Evolutionary conservation across 2,888 invertebrate species (phyloP).

Genomic region (Dimorphilus gyrociliatus): DNA sequence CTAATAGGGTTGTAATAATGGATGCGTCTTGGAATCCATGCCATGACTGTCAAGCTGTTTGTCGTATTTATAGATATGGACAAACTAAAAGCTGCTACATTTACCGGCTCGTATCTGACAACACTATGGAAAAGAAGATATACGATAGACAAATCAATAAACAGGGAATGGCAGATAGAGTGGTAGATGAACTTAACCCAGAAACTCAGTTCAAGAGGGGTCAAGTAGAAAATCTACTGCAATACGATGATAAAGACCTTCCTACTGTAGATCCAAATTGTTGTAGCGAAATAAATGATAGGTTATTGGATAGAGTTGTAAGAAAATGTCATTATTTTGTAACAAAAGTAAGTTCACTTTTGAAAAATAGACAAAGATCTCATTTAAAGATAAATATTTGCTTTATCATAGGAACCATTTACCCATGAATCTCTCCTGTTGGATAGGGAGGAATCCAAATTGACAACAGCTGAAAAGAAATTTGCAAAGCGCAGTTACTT

Average conservation of each 20-base stretch:
- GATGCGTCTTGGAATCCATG: conserved; percentile 99
- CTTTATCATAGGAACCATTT: conserved; percentile 50
- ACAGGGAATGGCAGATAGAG: conserved; percentile 82
- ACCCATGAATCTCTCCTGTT: conserved; percentile 84
- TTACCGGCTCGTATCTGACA: conserved; percentile 88
- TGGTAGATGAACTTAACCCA: conserved; percentile 93
- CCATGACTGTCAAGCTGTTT: conserved; percentile 76
- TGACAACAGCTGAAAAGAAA: conserved; percentile 80
- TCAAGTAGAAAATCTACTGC: conserved; percentile 49
- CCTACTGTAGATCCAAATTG: conserved; percentile 55
- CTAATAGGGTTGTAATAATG: conserved; percentile 88
- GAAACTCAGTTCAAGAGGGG: conserved; percentile 51
- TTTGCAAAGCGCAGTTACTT: conserved; percentile 83
- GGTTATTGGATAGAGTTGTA: conserved; percentile 56
- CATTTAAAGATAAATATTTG: neutral
- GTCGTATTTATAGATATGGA: conserved; percentile 83
- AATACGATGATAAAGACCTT: conserved; percentile 58
- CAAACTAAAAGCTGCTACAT: conserved; percentile 86
- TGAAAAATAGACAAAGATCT: too few relatives aligned
- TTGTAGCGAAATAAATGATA: conserved; percentile 55
- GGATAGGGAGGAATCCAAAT: conserved; percentile 80
- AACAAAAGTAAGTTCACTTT: conserved; percentile 42
- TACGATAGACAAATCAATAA: conserved; percentile 96
- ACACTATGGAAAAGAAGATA: conserved; percentile 89
- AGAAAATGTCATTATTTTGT: conserved; percentile 39